Base-by-base conservation (phyloP, 2,888 invertebrate species). In the Drosophila ezoana region DNA sequence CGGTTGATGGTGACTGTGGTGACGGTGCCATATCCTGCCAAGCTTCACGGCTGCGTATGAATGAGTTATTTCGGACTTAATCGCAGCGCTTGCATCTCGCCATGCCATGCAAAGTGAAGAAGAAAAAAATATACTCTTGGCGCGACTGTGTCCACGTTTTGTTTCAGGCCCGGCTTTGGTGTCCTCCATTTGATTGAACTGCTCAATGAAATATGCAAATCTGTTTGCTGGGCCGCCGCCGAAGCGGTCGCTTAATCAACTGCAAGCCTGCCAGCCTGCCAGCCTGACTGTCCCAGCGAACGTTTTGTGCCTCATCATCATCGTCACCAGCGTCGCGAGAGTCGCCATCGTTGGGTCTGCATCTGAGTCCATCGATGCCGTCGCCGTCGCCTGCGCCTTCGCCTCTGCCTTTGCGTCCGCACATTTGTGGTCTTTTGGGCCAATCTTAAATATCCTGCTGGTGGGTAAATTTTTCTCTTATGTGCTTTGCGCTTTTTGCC, bases 191-290 rank as follows among this genome's bases (percentile, higher is more conserved):
- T 90, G 89, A 90, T 89, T 90, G 87, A 90, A 89, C 90, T 90
- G 84, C 90, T 90, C 91, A 90, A 91, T 90, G 90, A 91, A 90
- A 91, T 91, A 91, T 91, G 91, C 89, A 91, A 89, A 89, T 90
- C 86, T 89, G 87, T 79, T 80, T 76, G 63, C 61, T 49, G 23
- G 56, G 53, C 61, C 54, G 74, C 79, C 83, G 72, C 61, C 62
- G 71, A 65, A 60, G 63, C 70, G 58, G 68, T 72, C 80, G 79
- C 84, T 87, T 86, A 86, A 86, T 86, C 88, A 88, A 83, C 85
- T 86, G 80, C 81, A 72, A 72, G 68, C 75, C 58, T 61, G 65
- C 53, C 68, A 54, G 65, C 13, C 18, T 20, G 66, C 23, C 28
- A 20, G 45, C 14, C 23, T 33, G 44, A 57, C 66, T 63, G 69